Evolutionary conservation across 2,888 invertebrate genomes (phyloP).

Genomic region (Helobdella robusta): DNA sequence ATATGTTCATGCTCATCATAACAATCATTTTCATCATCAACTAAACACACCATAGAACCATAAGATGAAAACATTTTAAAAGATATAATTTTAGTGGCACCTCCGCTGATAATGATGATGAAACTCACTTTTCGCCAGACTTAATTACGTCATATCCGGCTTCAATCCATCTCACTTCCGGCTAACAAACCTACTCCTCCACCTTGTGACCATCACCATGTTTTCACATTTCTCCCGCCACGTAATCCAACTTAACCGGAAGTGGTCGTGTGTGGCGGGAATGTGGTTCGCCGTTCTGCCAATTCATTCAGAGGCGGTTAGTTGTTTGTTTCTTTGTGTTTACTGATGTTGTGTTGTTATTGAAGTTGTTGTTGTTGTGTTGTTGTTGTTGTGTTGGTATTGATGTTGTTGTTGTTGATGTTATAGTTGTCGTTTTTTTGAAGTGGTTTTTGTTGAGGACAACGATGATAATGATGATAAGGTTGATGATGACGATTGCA

Average conservation of each 20-base stretch:
- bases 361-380: not conserved
- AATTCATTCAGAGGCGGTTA: conserved; percentile 77
- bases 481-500: conserved; percentile 13
- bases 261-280: conserved; percentile 58
- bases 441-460: not conserved
- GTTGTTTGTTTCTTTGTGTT: conserved; percentile 36
- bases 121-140: no score
- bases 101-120: no score
- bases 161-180: conserved; percentile 40
- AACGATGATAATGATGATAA: conserved; percentile 10
- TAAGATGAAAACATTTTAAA: no score
- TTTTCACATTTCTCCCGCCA: conserved; percentile 51
- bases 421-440: not conserved
- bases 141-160: conserved; percentile 38
- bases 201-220: conserved; percentile 38
- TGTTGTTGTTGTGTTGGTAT: not conserved
- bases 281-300: conserved; percentile 84
- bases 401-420: not conserved
- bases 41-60: no score
- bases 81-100: no score
- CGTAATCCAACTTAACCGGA: conserved; percentile 8
- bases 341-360: not conserved
- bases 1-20: no score
- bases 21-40: no score
- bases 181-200: conserved; percentile 40